Evolutionary conservation across 2,888 invertebrate species (phyloP).

Genomic region (Lissocephala sabroskyi): DNA sequence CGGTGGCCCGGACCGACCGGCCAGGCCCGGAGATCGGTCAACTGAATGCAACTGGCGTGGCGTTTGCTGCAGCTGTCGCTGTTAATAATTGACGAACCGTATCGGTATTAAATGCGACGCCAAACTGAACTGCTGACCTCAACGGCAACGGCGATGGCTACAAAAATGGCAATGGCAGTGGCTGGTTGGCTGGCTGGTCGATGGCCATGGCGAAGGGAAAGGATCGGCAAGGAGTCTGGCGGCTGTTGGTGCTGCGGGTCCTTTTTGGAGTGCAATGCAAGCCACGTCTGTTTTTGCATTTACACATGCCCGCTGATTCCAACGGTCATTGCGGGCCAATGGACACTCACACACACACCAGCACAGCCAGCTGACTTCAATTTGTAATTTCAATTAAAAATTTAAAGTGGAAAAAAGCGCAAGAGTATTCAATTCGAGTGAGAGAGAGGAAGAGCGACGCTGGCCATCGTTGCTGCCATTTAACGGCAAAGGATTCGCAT

Average conservation of each 20-base stretch:
- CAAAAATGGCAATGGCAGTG: conserved; percentile 1
- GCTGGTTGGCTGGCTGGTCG: background rate
- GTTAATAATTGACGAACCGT: background rate
- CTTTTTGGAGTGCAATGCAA: conserved; percentile 1
- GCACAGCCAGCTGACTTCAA: conserved; percentile 35
- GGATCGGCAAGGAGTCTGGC: background rate
- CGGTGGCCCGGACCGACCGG: background rate
- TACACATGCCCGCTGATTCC: conserved; percentile 1
- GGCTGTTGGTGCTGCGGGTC: background rate
- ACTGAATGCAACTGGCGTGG: background rate
- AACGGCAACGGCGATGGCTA: conserved; percentile 8
- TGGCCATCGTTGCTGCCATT: conserved; percentile 34
- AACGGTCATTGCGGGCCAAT: conserved; percentile 1
- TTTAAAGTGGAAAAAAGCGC: conserved; percentile 34
- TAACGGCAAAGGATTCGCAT: conserved; percentile 18
- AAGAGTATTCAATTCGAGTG: conserved; percentile 36
- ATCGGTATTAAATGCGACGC: conserved; percentile 3
- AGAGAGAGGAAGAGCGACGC: too few species aligned
- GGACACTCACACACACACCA: background rate
- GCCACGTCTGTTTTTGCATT: background rate
- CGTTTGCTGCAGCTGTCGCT: conserved; percentile 5
- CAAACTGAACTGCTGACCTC: conserved; percentile 10
- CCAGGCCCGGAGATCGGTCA: background rate
- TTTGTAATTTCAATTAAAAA: conserved; percentile 59
- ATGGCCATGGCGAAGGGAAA: background rate